A percentile compares a stretch with the other conserved stretches of the same genome.
Evolutionary conservation across 2,113 vertebrate species (phyloP).

Genomic region (Hiodon alosoides): DNA sequence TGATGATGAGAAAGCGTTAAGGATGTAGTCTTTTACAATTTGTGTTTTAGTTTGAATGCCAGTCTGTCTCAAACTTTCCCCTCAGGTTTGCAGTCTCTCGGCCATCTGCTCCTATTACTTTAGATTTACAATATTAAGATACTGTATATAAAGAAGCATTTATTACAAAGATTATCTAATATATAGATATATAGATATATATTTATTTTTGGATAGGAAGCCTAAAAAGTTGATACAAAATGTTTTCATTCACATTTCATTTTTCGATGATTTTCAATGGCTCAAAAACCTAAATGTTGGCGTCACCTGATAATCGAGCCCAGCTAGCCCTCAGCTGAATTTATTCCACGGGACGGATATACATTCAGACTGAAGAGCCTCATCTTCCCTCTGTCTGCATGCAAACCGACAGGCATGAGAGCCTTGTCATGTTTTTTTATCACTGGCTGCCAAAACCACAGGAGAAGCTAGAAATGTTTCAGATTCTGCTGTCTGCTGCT

Average conservation of each 20-base stretch:
- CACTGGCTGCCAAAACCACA: constrained; percentile 12
- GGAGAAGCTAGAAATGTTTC: background rate
- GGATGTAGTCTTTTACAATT: background rate
- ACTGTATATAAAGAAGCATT: background rate
- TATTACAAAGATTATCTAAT: background rate
- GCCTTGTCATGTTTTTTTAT: constrained; percentile 22
- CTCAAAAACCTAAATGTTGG: background rate
- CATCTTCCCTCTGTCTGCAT: constrained; percentile 1
- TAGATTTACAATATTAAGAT: too few species aligned
- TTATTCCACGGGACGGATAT: background rate
- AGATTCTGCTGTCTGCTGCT: background rate
- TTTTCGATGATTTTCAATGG: background rate
- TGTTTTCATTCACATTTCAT: background rate
- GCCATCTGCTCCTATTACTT: background rate
- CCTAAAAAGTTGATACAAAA: background rate
- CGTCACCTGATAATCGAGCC: constrained; percentile 5
- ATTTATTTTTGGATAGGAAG: background rate
- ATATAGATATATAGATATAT: background rate
- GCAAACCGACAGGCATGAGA: constrained; percentile 16
- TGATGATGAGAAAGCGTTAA: background rate
- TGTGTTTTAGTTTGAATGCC: background rate
- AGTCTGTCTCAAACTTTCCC: background rate
- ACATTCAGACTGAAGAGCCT: constrained; percentile 1
- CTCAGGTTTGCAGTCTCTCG: background rate
- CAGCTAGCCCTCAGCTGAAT: background rate